Conservation (phyloP, 2,113 vertebrate genomes). For the Trichechus manatus region DNA sequence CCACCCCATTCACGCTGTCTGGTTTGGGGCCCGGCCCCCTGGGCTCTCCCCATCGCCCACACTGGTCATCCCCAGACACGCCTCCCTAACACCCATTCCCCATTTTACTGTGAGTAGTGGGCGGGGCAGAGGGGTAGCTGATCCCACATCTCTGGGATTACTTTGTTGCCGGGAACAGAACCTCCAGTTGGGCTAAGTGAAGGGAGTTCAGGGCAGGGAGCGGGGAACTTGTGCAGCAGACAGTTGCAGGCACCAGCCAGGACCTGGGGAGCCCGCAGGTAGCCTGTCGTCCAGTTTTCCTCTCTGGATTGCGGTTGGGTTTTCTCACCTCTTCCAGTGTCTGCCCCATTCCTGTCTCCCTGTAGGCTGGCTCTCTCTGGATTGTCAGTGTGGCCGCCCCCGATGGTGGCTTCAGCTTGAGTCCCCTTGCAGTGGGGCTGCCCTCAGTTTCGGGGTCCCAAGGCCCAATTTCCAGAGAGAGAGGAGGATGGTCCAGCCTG, state of each 20-base stretch:
- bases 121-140: not conserved
- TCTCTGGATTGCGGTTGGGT: not conserved
- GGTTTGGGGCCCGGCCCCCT: not conserved
- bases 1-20: rapidly evolving
- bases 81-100: too few species aligned
- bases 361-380: not conserved
- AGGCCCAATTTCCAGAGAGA: not conserved
- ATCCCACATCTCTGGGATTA: not conserved
- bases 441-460: not conserved
- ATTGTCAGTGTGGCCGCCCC: rapidly evolving
- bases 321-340: not conserved
- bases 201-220: not conserved
- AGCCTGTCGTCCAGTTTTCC: not conserved
- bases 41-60: not conserved
- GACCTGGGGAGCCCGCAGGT: not conserved
- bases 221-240: not conserved
- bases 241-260: not conserved
- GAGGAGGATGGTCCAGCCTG: not conserved
- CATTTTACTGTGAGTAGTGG: not conserved
- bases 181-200: constrained; percentile 9
- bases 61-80: not conserved
- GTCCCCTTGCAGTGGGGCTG: not conserved
- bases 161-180: not conserved
- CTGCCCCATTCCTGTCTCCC: not conserved
- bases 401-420: not conserved